These are phyloP conservation scores for Lasioglossum oenotherae DNA, from an alignment of 2,888 invertebrate species.

Conservation along the genomic window DNA sequence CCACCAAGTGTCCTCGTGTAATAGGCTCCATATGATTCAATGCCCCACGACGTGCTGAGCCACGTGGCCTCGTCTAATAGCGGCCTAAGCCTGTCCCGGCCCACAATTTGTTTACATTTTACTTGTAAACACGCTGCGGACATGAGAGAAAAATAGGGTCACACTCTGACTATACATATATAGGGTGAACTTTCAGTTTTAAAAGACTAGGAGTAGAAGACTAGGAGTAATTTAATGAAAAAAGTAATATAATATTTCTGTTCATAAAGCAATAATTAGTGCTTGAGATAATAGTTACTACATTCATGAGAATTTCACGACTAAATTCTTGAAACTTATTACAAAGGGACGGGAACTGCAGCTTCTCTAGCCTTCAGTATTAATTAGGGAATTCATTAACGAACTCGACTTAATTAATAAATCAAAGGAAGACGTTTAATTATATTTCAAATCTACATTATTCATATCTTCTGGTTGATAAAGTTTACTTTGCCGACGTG, in stretches of 20 bases:
- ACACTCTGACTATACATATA: too few relatives aligned
- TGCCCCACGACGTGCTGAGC: too few relatives aligned
- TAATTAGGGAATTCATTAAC: slow-evolving; percentile 13
- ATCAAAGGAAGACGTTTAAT: slow-evolving; percentile 6
- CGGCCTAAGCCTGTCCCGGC: too few relatives aligned
- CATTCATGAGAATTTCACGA: slow-evolving; percentile 12
- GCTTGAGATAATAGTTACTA: not conserved
- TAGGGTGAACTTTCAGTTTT: too few relatives aligned
- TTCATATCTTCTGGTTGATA: slow-evolving; percentile 11
- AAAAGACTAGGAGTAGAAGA: too few relatives aligned
- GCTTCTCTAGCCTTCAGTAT: slow-evolving; percentile 4
- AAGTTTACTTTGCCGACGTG: not conserved
- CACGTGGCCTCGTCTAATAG: too few relatives aligned
- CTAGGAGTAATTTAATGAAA: not conserved
- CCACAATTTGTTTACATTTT: too few relatives aligned
- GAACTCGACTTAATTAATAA: slow-evolving; percentile 11
- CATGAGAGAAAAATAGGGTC: too few relatives aligned
- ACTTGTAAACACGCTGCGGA: too few relatives aligned
- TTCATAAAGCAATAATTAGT: not conserved
- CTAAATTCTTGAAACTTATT: slow-evolving; percentile 13
- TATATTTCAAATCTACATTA: slow-evolving; percentile 14
- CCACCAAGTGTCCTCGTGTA: too few relatives aligned
- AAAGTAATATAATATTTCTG: not conserved
- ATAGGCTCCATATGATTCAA: too few relatives aligned
- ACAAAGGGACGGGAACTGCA: slow-evolving; percentile 4